A percentile compares a stretch with the other conserved stretches of the same genome.
Evolutionary conservation across 2,888 invertebrate species (phyloP).

Genomic region (Diadromus collaris): DNA sequence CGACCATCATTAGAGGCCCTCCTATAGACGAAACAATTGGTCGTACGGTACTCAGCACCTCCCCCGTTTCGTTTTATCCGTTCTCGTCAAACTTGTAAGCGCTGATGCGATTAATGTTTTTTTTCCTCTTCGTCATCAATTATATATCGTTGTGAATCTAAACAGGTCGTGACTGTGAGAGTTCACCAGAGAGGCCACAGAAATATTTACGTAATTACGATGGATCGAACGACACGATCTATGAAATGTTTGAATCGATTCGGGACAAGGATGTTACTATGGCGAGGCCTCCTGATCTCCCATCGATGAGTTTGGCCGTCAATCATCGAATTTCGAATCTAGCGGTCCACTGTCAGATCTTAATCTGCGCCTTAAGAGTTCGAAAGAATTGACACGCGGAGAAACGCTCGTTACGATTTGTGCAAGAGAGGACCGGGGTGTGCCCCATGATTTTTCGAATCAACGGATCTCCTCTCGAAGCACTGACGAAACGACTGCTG

Average conservation of each 20-base stretch:
- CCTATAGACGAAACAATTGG: slow-evolving; percentile 48
- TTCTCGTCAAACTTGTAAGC: slow-evolving; percentile 28
- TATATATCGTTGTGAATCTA: neutral
- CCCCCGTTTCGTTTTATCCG: neutral
- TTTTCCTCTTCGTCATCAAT: neutral
- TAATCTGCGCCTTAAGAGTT: slow-evolving; percentile 41
- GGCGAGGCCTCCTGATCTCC: slow-evolving; percentile 39
- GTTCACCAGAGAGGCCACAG: slow-evolving; percentile 20
- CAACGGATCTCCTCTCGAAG: neutral
- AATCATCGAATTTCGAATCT: slow-evolving; percentile 63
- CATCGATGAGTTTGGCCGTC: slow-evolving; percentile 57
- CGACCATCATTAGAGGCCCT: slow-evolving; percentile 46
- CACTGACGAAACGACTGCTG: neutral
- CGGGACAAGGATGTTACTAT: slow-evolving; percentile 5
- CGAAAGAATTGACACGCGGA: slow-evolving; percentile 37
- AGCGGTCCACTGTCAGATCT: slow-evolving; percentile 55
- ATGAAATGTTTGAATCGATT: slow-evolving; percentile 43
- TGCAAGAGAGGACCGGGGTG: slow-evolving; percentile 3
- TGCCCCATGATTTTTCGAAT: neutral
- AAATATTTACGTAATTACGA: slow-evolving; percentile 29
- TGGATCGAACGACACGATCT: slow-evolving; percentile 25
- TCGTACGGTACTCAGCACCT: neutral
- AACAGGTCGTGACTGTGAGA: slow-evolving; percentile 3
- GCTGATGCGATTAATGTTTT: slow-evolving; percentile 2
- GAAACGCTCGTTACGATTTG: slow-evolving; percentile 40